Percentiles rank a stretch among this genome's conserved stretches.
Conservation (phyloP, 2,888 invertebrate species). For the Ennomos quercinarius region DNA sequence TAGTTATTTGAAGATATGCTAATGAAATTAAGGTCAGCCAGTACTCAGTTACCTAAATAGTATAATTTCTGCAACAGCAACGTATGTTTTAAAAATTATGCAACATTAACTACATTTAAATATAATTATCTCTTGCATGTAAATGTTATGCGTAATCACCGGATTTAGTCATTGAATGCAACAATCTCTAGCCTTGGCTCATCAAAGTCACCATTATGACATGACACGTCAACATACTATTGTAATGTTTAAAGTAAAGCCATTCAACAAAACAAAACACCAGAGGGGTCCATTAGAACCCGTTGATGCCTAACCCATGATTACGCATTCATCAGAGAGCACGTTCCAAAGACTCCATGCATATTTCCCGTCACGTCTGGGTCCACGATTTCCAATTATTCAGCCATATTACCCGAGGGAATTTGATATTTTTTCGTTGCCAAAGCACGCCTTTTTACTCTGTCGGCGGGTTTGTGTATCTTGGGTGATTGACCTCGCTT, state of each 20-base stretch:
- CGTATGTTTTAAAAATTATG: no score
- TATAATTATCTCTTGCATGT: no score
- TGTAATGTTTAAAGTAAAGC: not conserved
- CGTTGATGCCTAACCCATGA: conserved; percentile 27
- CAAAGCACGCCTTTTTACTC: conserved; percentile 10
- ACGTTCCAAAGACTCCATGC: conserved; percentile 47
- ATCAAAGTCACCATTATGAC: no score
- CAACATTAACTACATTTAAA: no score
- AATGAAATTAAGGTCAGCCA: conserved; percentile 15
- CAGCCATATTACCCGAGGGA: conserved; percentile 33
- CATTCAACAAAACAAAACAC: conserved; percentile 1
- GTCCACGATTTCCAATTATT: conserved; percentile 50
- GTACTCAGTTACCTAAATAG: no score
- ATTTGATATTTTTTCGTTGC: conserved; percentile 31
- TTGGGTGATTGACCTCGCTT: conserved; percentile 23
- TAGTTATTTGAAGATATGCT: conserved; percentile 16
- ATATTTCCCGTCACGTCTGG: conserved; percentile 50
- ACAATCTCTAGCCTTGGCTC: no score
- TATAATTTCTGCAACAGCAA: no score
- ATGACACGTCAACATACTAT: no score
- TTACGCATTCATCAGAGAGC: conserved; percentile 52
- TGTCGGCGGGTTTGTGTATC: conserved; percentile 15
- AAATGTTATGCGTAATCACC: no score
- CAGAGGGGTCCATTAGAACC: conserved; percentile 12
- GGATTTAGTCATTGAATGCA: no score